phyloP scores from a whole-genome alignment of 2,797 vertebrate species.

The Gallinago nigripennis region DNA sequence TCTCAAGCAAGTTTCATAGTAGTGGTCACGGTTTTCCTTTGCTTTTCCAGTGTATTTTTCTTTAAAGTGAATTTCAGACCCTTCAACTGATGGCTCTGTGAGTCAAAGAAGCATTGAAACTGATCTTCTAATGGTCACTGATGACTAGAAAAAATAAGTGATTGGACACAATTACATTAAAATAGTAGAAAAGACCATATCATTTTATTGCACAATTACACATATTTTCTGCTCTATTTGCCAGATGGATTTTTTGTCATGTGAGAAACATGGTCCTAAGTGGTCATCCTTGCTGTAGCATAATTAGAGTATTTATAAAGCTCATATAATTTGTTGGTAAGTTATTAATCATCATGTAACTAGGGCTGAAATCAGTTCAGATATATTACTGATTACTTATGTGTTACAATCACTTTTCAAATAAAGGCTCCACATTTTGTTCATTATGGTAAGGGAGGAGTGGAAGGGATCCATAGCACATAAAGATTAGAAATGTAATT shows the following conservation, averaged over 20 bases:
- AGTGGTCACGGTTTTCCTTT: background rate
- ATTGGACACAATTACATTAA: background rate
- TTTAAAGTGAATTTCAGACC: background rate
- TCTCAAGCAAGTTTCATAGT: background rate
- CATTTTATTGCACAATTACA: background rate
- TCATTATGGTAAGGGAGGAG: background rate
- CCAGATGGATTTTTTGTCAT: background rate
- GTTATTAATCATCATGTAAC: background rate
- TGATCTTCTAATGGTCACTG: background rate
- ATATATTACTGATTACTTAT: background rate
- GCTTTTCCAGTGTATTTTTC: background rate
- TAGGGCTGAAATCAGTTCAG: background rate
- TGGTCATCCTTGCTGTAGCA: background rate
- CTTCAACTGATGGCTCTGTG: background rate
- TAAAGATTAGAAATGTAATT: background rate
- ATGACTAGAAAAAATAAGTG: background rate
- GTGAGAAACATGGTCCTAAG: background rate
- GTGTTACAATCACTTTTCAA: background rate
- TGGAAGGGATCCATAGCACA: background rate
- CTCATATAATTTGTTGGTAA: background rate
- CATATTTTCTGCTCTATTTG: background rate
- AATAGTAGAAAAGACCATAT: background rate
- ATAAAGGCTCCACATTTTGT: background rate
- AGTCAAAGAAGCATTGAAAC: background rate
- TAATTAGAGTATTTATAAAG: background rate